Evolutionary conservation across 2,113 vertebrate species (phyloP).

Genomic region (Rhombomys opimus): DNA sequence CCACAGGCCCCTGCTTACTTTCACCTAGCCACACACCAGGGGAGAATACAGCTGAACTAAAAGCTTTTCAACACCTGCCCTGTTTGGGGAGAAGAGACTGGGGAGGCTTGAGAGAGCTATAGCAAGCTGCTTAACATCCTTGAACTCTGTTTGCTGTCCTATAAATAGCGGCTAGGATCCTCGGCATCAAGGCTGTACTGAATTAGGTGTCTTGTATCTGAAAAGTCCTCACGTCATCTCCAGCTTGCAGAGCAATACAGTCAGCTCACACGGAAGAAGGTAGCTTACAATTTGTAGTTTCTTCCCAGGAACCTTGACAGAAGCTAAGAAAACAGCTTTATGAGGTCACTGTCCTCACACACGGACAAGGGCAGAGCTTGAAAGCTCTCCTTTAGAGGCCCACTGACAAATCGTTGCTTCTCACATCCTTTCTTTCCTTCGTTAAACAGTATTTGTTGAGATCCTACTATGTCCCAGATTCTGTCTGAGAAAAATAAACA

Average conservation of each 20-base stretch:
- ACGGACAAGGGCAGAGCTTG: not conserved
- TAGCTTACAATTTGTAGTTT: not conserved
- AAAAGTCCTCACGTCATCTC: constrained; percentile 29
- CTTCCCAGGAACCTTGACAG: not conserved
- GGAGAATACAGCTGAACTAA: not conserved
- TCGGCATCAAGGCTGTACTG: not conserved
- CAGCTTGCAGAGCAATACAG: not conserved
- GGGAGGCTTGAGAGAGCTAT: not conserved
- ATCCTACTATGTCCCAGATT: not conserved
- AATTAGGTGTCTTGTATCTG: not conserved
- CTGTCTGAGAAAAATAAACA: not conserved
- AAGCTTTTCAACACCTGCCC: not conserved
- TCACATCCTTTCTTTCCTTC: not conserved
- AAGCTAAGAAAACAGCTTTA: not conserved
- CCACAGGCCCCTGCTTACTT: not conserved
- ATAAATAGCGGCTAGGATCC: not conserved
- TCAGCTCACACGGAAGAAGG: not conserved
- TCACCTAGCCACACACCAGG: too few relatives aligned
- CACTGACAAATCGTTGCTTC: not conserved
- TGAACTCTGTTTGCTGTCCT: constrained; percentile 5
- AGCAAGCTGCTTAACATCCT: not conserved
- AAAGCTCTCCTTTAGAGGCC: not conserved
- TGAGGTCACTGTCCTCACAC: not conserved
- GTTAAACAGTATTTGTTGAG: not conserved
- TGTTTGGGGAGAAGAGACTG: not conserved